phyloP scores from a whole-genome alignment of 2,113 vertebrate species.

The Galemys pyrenaicus region DNA sequence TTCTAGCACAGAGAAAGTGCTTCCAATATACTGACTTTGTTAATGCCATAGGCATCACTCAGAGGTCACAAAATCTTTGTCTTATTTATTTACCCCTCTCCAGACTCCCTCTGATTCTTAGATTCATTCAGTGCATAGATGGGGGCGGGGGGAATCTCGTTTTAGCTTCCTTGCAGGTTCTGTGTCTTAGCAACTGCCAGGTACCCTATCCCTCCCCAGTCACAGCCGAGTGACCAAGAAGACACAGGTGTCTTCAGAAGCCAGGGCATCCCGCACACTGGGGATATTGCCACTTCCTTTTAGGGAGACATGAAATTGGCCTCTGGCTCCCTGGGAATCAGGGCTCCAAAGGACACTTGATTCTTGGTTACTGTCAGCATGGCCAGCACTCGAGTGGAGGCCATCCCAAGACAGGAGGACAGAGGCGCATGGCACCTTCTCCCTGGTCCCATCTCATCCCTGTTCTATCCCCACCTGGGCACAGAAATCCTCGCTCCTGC shows the following conservation, averaged over 20 bases:
- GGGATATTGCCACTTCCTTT: too few species aligned
- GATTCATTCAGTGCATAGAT: background rate
- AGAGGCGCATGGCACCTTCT: background rate
- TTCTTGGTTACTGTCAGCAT: background rate
- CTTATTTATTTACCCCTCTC: too few species aligned
- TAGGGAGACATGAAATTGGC: background rate
- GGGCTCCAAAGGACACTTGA: background rate
- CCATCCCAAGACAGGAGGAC: too few species aligned
- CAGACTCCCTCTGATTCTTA: too few species aligned
- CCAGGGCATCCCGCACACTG: rapidly evolving
- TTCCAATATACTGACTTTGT: background rate
- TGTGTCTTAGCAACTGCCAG: background rate
- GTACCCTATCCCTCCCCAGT: background rate
- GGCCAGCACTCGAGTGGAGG: background rate
- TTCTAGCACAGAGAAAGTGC: too few species aligned
- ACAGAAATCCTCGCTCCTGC: background rate
- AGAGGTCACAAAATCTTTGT: rapidly evolving
- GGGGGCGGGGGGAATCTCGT: background rate
- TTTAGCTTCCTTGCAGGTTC: background rate
- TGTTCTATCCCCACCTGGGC: background rate
- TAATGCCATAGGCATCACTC: background rate
- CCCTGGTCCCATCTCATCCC: background rate
- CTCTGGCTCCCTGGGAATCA: background rate
- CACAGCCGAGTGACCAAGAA: rapidly evolving
- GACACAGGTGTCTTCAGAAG: background rate